phyloP scores from a whole-genome alignment of 2,113 vertebrate species.

The Rana temporaria region DNA sequence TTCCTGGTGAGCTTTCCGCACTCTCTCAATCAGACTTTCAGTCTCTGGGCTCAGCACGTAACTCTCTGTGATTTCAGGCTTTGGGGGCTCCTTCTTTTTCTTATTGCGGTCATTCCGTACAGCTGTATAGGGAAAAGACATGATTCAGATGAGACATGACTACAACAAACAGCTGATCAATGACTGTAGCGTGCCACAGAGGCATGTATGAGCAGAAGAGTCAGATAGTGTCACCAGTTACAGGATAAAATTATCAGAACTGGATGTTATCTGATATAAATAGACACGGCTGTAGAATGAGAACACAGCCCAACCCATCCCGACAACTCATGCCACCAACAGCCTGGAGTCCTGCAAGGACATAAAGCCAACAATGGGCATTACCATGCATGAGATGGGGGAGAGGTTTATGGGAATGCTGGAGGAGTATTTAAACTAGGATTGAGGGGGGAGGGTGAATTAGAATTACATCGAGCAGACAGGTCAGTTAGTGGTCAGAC shows the following conservation, averaged over 20 bases:
- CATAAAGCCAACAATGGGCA: too few species aligned
- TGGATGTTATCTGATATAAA: conserved; percentile 16
- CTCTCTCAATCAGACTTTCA: conserved; percentile 94
- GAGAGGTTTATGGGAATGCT: too few species aligned
- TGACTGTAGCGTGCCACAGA: not conserved
- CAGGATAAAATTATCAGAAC: not conserved
- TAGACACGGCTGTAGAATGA: not conserved
- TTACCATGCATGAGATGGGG: too few species aligned
- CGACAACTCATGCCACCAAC: too few species aligned
- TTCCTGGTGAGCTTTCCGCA: conserved; percentile 96
- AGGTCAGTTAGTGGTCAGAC: too few species aligned
- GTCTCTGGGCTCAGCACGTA: conserved; percentile 90
- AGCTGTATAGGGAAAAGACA: conserved; percentile 69
- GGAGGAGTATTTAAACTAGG: too few species aligned
- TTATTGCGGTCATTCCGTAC: conserved; percentile 97
- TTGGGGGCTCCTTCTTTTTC: conserved; percentile 96
- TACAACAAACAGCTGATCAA: not conserved
- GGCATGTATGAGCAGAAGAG: not conserved
- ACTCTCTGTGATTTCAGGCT: conserved; percentile 90
- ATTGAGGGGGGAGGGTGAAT: too few species aligned
- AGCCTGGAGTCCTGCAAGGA: too few species aligned
- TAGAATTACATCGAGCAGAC: too few species aligned
- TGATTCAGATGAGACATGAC: not conserved
- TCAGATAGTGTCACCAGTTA: conserved; percentile 6
- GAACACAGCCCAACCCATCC: not conserved